Conservation (phyloP, 2,888 invertebrate genomes). For the Rhagonycha lutea region DNA sequence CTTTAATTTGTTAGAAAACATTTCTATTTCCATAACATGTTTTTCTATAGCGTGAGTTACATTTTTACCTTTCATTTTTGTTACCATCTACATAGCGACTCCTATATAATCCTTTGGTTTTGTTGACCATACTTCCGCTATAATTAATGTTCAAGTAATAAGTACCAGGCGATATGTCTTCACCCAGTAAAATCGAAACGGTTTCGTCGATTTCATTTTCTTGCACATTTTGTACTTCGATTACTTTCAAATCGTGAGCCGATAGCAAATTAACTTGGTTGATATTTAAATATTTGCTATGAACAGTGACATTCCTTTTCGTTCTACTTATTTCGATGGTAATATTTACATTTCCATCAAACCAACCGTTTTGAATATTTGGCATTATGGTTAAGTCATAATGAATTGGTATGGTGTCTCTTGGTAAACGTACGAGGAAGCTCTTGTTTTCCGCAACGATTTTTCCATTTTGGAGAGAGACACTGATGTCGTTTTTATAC, state of each 20-base stretch:
- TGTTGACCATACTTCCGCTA: slow-evolving; percentile 64
- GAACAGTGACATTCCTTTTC: slow-evolving; percentile 41
- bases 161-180: slow-evolving; percentile 45
- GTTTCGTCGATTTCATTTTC: slow-evolving; percentile 43
- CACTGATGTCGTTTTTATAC: slow-evolving; percentile 23
- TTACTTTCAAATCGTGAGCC: slow-evolving; percentile 26
- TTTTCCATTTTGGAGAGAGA: neutral
- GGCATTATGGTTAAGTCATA: slow-evolving; percentile 70
- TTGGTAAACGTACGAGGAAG: slow-evolving; percentile 58
- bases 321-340: slow-evolving; percentile 31
- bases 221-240: slow-evolving; percentile 41
- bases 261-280: slow-evolving; percentile 37
- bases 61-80: slow-evolving; percentile 52
- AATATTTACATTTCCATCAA: slow-evolving; percentile 60
- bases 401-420: slow-evolving; percentile 61
- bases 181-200: slow-evolving; percentile 41
- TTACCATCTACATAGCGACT: slow-evolving; percentile 62
- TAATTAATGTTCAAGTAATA: slow-evolving; percentile 67
- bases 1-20: neutral
- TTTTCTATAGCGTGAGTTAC: neutral
- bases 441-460: neutral
- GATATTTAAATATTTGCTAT: slow-evolving; percentile 46
- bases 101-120: slow-evolving; percentile 73
- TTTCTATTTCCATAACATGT: neutral
- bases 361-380: slow-evolving; percentile 63